Percentiles rank a stretch among this genome's conserved stretches.
These are phyloP conservation scores for Aplidium turbinatum DNA, from an alignment of 23 tunicate genomes.

Conservation along the genomic window DNA sequence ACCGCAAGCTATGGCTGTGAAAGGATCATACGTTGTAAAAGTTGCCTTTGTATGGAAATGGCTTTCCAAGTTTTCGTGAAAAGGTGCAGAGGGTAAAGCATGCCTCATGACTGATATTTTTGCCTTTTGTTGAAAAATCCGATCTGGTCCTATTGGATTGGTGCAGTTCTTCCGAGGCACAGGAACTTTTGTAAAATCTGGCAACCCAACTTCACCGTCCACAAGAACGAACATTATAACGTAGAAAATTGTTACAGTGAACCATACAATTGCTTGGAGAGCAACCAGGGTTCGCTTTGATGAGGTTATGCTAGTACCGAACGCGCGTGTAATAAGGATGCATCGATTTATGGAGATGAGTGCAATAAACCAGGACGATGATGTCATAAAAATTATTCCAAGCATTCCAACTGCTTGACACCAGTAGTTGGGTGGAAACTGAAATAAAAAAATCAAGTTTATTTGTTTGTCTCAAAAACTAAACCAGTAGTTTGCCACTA, in stretches of 20 bases:
- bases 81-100: no score
- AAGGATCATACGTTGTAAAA: background rate
- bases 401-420: slow-evolving; percentile 24
- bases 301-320: background rate
- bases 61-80: background rate
- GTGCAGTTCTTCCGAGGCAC: background rate
- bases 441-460: background rate
- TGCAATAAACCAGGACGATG: slow-evolving; percentile 30
- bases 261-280: background rate
- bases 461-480: no score
- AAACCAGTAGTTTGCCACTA: no score
- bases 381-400: slow-evolving; percentile 14
- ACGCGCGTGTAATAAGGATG: slow-evolving; percentile 25
- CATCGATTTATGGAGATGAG: slow-evolving; percentile 27
- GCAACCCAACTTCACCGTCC: background rate
- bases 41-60: background rate
- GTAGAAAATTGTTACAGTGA: background rate
- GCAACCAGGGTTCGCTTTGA: slow-evolving; percentile 1
- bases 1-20: slow-evolving; percentile 13
- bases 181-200: background rate
- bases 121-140: no score
- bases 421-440: background rate
- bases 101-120: no score
- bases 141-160: no score
- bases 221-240: slow-evolving; percentile 14